Base-by-base conservation (phyloP, 2,797 vertebrate species). In the Oreochromis mossambicus region DNA sequence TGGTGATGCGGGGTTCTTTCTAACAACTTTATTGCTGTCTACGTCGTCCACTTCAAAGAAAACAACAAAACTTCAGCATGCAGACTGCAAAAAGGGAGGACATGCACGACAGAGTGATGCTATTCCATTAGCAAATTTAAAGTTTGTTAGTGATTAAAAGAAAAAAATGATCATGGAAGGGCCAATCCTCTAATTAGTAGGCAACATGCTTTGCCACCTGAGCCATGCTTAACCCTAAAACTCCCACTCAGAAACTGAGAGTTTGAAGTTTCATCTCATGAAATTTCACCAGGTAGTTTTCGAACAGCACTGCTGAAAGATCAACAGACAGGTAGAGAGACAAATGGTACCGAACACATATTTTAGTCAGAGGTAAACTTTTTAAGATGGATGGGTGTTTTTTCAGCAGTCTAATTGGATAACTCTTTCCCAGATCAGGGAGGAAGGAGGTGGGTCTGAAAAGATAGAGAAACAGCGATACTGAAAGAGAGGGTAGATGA, bases 391-490 rank as follows among this genome's bases (percentile, higher is more conserved):
- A 50, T 80, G 84, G 58, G 17, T 8, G 0, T 4, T 86, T 68
- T 77, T 43, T 2, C 70, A 51, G 58, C 10, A 38, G 51, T 43
- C 79, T 87, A 73, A 73, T 73, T 46, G 81, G 63, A 82, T 81
- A 52, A 87, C 32, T n/a, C 55, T 81, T 75, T 51, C 14, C 80
- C 6, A 77, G 78, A 82, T 85, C 77, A 85, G 29, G 76, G 78
- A 82, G 61, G 78, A 76, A 51, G 61, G 38, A 82, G 77, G 61
- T 9, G 21, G 43, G 24, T 55, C 46, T 4, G 6, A 70, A 41
- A 54, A 43, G 70, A 87, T 34, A 70, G 29, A 84, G 61, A 78
- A 78, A 84, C 78, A 68, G 75, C 29, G 83, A 89, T 77, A 81
- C 58, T 75, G 77, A 79, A 19, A 24, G 79, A 80, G 84, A 5